Conservation (phyloP, 2,797 vertebrate genomes). For the Phrynocephalus forsythii region DNA sequence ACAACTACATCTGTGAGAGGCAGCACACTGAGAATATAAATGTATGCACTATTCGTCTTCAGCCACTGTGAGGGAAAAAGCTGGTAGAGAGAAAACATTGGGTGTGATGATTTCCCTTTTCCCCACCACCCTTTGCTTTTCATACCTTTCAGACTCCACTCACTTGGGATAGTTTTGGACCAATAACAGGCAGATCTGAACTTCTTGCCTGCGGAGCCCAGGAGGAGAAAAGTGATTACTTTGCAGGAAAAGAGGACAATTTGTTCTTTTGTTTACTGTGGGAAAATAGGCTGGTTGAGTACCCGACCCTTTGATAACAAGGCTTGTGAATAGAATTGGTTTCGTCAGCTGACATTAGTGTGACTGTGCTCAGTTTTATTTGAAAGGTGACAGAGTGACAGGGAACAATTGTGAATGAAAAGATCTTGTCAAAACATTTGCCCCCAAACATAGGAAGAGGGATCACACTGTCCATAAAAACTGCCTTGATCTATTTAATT, state of each 20-base stretch:
- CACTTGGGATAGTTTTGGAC: conserved; percentile 1
- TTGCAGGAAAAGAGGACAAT: conserved; percentile 18
- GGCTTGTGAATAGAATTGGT: conserved; percentile 31
- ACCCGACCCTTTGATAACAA: conserved; percentile 15
- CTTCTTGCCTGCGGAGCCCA: background rate
- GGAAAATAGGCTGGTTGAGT: conserved; percentile 31
- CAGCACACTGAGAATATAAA: conserved; percentile 9
- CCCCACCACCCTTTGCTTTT: background rate
- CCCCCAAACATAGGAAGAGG: conserved; percentile 22
- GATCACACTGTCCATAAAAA: conserved; percentile 5
- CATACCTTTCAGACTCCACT: background rate
- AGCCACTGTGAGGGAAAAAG: background rate
- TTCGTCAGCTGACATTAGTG: conserved; percentile 39
- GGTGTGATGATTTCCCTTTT: conserved; percentile 2
- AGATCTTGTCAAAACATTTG: conserved; percentile 24
- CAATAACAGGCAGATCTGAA: background rate
- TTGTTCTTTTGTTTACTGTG: conserved; percentile 29
- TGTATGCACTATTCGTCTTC: background rate
- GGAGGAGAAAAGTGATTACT: conserved; percentile 21
- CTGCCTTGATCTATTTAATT: conserved; percentile 19
- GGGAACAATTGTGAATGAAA: conserved; percentile 27
- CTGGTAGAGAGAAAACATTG: background rate
- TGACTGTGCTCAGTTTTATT: conserved; percentile 20
- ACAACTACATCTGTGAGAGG: conserved; percentile 6
- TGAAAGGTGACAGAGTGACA: conserved; percentile 30